Evolutionary conservation across 92 coral and sea anemone genomes (phyloP).

Genomic region (Bergia puertoricense): DNA sequence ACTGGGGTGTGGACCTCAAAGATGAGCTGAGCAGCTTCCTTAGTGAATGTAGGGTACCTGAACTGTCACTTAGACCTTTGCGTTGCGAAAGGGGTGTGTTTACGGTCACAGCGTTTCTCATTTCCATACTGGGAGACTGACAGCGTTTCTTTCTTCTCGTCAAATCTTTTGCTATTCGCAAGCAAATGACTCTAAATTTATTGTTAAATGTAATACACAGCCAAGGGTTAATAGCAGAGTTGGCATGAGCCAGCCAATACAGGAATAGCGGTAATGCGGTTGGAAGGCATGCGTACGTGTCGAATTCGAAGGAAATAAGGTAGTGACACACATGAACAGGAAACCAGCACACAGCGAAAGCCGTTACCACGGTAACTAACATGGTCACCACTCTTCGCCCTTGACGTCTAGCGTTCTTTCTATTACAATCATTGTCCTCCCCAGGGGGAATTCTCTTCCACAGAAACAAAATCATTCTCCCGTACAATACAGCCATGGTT

Average conservation of each 20-base stretch:
- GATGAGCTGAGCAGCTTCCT: neutral
- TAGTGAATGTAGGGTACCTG: neutral
- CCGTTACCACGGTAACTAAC: constrained; percentile 43
- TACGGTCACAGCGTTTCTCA: constrained; percentile 1
- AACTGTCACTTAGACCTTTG: neutral
- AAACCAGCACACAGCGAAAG: constrained; percentile 33
- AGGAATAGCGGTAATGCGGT: neutral
- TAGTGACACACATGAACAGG: constrained; percentile 40
- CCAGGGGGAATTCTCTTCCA: constrained; percentile 43
- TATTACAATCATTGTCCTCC: constrained; percentile 28
- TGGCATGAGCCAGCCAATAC: constrained; percentile 42
- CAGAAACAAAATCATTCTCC: constrained; percentile 30
- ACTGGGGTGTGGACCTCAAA: constrained; percentile 1
- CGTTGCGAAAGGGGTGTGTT: constrained; percentile 36
- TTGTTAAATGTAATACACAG: constrained; percentile 27
- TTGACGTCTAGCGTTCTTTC: constrained; percentile 17
- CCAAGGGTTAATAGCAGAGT: constrained; percentile 43
- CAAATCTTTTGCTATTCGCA: neutral
- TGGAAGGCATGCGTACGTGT: constrained; percentile 39
- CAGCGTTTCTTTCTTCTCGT: neutral
- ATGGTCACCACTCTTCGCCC: constrained; percentile 26
- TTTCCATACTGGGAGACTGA: constrained; percentile 1
- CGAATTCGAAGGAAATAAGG: constrained; percentile 34
- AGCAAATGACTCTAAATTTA: constrained; percentile 20
- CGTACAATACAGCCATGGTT: constrained; percentile 15